Conservation (phyloP, 2,888 invertebrate genomes). For the Bruchidius siliquastri region DNA sequence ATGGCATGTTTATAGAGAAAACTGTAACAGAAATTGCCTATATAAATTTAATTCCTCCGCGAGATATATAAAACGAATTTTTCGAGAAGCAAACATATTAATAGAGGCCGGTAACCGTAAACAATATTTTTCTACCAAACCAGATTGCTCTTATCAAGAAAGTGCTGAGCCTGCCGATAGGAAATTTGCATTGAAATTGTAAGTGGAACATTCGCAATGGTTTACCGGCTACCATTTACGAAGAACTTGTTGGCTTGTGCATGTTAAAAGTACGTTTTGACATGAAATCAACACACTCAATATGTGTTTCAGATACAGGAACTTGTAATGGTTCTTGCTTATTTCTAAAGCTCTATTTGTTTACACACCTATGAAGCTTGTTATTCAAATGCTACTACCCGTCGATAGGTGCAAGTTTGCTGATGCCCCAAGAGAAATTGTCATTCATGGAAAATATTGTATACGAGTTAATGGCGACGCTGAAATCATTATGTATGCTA, state of each 20-base stretch:
- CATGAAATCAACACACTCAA: neutral
- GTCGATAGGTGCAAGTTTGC: neutral
- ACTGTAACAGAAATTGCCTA: slow-evolving; percentile 12
- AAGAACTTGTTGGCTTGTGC: neutral
- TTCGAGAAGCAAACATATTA: slow-evolving; percentile 15
- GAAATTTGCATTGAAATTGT: neutral
- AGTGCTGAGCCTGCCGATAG: slow-evolving; percentile 12
- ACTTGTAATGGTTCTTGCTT: neutral
- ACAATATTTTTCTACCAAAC: slow-evolving; percentile 24
- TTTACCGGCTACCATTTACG: neutral
- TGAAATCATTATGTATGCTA: no score
- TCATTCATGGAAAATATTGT: no score
- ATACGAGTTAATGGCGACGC: no score
- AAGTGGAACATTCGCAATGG: neutral
- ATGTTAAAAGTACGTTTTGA: neutral
- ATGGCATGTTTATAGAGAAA: slow-evolving; percentile 15
- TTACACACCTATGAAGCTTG: neutral
- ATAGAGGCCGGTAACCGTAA: slow-evolving; percentile 21
- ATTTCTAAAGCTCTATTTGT: neutral
- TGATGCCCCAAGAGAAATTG: neutral
- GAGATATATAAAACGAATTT: slow-evolving; percentile 8
- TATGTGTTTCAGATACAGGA: neutral
- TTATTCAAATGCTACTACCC: neutral
- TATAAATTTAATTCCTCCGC: slow-evolving; percentile 16
- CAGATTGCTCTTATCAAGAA: slow-evolving; percentile 11